phyloP scores from a whole-genome alignment of 2,888 invertebrate genomes.

The Stenoptilia bipunctidactyla region DNA sequence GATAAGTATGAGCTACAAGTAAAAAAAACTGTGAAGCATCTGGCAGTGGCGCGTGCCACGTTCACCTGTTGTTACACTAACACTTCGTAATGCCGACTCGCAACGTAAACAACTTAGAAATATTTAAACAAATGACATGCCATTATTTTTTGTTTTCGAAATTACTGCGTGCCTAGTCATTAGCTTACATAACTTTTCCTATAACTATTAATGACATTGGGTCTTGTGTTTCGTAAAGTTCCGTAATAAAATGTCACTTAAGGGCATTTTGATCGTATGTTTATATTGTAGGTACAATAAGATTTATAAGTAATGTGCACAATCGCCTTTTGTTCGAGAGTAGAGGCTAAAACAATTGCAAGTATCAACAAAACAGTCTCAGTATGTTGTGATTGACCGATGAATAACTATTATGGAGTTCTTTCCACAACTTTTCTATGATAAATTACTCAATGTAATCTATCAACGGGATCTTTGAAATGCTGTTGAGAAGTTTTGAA shows the following conservation, averaged over 20 bases:
- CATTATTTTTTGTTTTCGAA: conserved; percentile 30
- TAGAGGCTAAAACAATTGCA: neutral
- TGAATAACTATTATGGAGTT: too few relatives aligned
- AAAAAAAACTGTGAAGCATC: conserved; percentile 34
- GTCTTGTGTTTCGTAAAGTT: conserved; percentile 4
- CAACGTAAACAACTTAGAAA: too few relatives aligned
- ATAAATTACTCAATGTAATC: too few relatives aligned
- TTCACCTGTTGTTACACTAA: conserved; percentile 39
- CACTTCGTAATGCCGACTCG: too few relatives aligned
- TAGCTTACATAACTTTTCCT: too few relatives aligned
- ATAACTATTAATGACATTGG: conserved; percentile 6
- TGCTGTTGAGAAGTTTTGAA: too few relatives aligned
- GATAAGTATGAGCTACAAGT: conserved; percentile 13
- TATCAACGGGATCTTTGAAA: too few relatives aligned
- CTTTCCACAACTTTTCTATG: too few relatives aligned
- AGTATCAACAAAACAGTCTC: too few relatives aligned
- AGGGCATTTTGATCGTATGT: neutral
- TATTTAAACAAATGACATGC: conserved; percentile 14
- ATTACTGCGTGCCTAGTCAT: conserved; percentile 14
- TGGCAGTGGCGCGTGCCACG: conserved; percentile 46
- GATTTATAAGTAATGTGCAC: too few relatives aligned
- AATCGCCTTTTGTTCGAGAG: neutral
- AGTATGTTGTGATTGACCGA: too few relatives aligned
- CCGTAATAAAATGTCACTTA: conserved; percentile 4
- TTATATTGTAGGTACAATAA: too few relatives aligned